These are phyloP conservation scores for Pollicipes pollicipes DNA, from an alignment of 1,140 invertebrate genomes.

Conservation along the genomic window DNA sequence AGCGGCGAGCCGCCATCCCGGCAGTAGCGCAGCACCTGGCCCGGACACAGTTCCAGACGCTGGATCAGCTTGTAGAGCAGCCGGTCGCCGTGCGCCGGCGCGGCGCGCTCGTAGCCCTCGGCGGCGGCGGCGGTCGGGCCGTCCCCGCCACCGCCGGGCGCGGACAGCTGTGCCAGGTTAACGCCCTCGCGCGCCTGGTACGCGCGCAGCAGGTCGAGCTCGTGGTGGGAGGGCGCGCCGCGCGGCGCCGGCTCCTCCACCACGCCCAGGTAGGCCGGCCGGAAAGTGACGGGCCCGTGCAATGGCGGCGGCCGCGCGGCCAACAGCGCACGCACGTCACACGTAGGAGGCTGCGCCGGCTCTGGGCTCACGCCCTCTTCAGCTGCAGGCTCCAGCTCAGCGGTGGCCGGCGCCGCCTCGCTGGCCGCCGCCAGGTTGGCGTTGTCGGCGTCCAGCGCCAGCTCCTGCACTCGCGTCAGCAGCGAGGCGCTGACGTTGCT, in stretches of 20 bases:
- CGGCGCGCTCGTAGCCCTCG: slow-evolving; percentile 57
- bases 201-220: slow-evolving; percentile 14
- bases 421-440: slow-evolving; percentile 49
- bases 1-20: slow-evolving; percentile 39
- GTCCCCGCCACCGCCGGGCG: slow-evolving; percentile 17
- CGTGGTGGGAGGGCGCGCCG: slow-evolving; percentile 9
- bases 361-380: slow-evolving; percentile 16
- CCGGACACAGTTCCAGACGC: slow-evolving; percentile 50
- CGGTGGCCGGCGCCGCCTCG: slow-evolving; percentile 45
- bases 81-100: slow-evolving; percentile 57
- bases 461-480: slow-evolving; percentile 25
- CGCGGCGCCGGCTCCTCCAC: slow-evolving; percentile 15
- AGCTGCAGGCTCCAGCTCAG: slow-evolving; percentile 31
- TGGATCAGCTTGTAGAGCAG: slow-evolving; percentile 59
- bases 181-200: slow-evolving; percentile 10
- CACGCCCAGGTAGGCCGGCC: slow-evolving; percentile 14
- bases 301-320: neutral
- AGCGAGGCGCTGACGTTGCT: neutral
- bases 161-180: neutral
- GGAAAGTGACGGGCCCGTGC: neutral
- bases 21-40: slow-evolving; percentile 61
- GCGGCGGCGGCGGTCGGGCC: slow-evolving; percentile 19
- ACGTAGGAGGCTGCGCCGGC: neutral
- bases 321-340: slow-evolving; percentile 3
- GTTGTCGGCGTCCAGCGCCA: slow-evolving; percentile 17